These are phyloP conservation scores for Diaperis boleti DNA, from an alignment of 2,888 invertebrate genomes.

Conservation along the genomic window DNA sequence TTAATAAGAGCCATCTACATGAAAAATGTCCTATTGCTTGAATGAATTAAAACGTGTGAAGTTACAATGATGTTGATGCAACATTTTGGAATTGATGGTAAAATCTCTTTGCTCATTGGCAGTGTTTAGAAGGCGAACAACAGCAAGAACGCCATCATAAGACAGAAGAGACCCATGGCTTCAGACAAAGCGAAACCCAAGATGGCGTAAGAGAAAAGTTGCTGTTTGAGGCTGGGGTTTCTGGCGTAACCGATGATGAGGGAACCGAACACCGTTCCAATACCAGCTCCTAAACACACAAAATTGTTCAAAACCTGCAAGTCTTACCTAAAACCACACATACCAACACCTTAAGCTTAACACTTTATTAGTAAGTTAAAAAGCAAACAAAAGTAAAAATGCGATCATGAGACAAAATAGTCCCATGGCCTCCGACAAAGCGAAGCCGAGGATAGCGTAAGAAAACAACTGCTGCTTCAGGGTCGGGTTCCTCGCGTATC, in stretches of 20 bases:
- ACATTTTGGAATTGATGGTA: slow-evolving; percentile 56
- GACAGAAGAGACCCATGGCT: slow-evolving; percentile 99
- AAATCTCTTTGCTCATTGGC: slow-evolving; percentile 51
- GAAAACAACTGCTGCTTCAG: slow-evolving; percentile 98
- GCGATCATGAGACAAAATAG: slow-evolving; percentile 99
- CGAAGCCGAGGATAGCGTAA: slow-evolving; percentile 98
- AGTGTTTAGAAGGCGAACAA: slow-evolving; percentile 93
- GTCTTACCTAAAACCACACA: neutral
- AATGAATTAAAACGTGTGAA: slow-evolving; percentile 46
- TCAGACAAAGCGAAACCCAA: slow-evolving; percentile 98
- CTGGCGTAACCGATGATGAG: slow-evolving; percentile 96
- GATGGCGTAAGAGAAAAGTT: slow-evolving; percentile 98
- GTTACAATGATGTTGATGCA: slow-evolving; percentile 56
- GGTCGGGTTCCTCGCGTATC: slow-evolving; percentile 96
- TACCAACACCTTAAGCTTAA: slow-evolving; percentile 8
- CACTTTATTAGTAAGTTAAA: slow-evolving; percentile 71
- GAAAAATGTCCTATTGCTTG: slow-evolving; percentile 59
- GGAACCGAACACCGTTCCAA: slow-evolving; percentile 97
- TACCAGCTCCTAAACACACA: slow-evolving; percentile 85
- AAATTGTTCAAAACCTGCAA: slow-evolving; percentile 23
- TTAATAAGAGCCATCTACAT: slow-evolving; percentile 55
- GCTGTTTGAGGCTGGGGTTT: slow-evolving; percentile 97
- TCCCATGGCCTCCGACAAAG: slow-evolving; percentile 98
- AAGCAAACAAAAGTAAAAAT: slow-evolving; percentile 95
- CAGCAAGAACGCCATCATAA: slow-evolving; percentile 99